Percentiles rank a stretch among this genome's conserved stretches.
Conservation (phyloP, 2,888 invertebrate species). For the Rhingia campestris region DNA sequence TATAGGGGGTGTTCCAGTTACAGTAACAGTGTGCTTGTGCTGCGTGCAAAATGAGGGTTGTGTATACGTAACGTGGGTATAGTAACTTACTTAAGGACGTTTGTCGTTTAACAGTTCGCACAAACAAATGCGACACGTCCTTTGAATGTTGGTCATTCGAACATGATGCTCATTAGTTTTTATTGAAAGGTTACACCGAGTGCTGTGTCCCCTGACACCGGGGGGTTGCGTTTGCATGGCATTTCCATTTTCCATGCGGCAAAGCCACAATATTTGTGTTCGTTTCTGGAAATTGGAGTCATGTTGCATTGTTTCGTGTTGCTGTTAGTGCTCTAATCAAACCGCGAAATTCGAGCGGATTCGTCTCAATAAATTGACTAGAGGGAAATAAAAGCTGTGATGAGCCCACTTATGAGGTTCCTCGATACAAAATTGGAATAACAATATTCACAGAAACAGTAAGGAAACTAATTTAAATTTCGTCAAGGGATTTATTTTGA, state of each 20-base stretch:
- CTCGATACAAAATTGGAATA: too few species aligned
- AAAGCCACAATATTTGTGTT: conserved; percentile 70
- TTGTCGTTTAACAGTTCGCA: conserved; percentile 63
- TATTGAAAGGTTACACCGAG: conserved; percentile 69
- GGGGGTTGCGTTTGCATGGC: conserved; percentile 24
- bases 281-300: conserved; percentile 39
- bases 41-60: conserved; percentile 70
- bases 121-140: conserved; percentile 51
- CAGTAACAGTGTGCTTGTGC: conserved; percentile 6
- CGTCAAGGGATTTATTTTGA: too few species aligned
- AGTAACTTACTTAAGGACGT: conserved; percentile 69
- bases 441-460: too few species aligned
- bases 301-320: conserved; percentile 66
- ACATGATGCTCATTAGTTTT: conserved; percentile 73
- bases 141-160: conserved; percentile 71
- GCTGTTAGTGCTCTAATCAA: conserved; percentile 58
- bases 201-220: conserved; percentile 43
- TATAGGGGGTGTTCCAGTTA: conserved; percentile 34
- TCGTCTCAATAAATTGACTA: conserved; percentile 20
- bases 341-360: conserved; percentile 62
- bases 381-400: conserved; percentile 23
- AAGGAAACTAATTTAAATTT: too few species aligned
- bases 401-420: neutral
- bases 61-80: conserved; percentile 20
- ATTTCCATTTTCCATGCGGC: conserved; percentile 62